Evolutionary conservation across 2,113 vertebrate species (phyloP), one percentile per base, ranked within the genome.

Genomic region (Spea multiplicata): DNA sequence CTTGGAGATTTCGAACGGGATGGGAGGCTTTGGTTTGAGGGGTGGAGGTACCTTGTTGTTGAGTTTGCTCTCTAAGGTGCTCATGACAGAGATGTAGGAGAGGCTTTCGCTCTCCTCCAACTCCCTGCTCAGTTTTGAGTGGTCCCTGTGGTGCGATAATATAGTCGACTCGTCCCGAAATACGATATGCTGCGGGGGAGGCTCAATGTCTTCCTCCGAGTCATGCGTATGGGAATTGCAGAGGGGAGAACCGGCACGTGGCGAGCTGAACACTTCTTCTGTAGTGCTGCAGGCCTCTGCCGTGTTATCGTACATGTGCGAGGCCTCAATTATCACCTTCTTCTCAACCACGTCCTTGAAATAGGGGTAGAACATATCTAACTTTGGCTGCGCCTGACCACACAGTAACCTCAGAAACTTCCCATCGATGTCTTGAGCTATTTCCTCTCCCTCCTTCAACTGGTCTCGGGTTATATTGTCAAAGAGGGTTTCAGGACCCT

Each of bases 41-140:
- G 96, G 95, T 0, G 96, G 96, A 80, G 96, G 94, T 61, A 94
- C 87, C 84, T 96, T 98, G 92, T 94, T 95, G 92, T 96, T 97
- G 44, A 97, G 84, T 67, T 93, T 97, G 88, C 88, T 93, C 81
- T 99, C 97, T 50, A 96, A 96, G 61, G 88, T 85, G 85, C 89
- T 92, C 61, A 95, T 83, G 4, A 90, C 91, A 6, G 94, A 93
- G 78, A 96, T 84, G 82, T 97, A 93, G 2, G 93, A 92, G 17
- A 95, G 88, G 0, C 87, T 83, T 0, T 98, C 96, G 8, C 89
- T 94, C 44, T 91, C 91, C 66, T 99, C 97, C 78, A 94, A 85
- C 76, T 98, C 96, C 85, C 84, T 74, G 1, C 93, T 89, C 8
- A 95, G 81, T 82, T 97, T 99, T 1, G 94, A 95, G 80, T 89